Evolutionary conservation across 2,113 vertebrate genomes (phyloP).

Genomic region (Thamnophis sirtalis): DNA sequence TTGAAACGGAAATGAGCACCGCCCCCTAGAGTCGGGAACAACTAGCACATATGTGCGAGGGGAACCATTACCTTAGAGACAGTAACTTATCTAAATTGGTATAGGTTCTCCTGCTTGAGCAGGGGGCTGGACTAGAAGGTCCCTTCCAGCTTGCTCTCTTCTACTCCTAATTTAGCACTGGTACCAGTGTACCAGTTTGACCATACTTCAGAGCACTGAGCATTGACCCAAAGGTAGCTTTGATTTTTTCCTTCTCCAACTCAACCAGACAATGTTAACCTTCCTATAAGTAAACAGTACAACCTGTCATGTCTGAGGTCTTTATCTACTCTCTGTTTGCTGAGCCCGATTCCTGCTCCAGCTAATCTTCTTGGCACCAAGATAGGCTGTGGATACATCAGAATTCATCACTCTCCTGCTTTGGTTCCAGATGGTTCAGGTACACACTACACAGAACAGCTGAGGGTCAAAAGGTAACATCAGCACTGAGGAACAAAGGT

Average conservation of each 20-base stretch:
- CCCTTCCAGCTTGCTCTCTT: too few species aligned
- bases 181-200: background rate
- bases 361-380: background rate
- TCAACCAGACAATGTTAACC: background rate
- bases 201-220: background rate
- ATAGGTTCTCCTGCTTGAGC: too few species aligned
- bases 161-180: background rate
- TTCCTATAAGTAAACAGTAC: background rate
- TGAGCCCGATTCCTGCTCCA: background rate
- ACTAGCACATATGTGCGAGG: too few species aligned
- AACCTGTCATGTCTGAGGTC: background rate
- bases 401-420: background rate
- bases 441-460: background rate
- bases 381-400: background rate
- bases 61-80: too few species aligned
- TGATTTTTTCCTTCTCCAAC: background rate
- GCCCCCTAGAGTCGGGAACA: too few species aligned
- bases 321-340: constrained; percentile 24
- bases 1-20: too few species aligned
- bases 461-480: background rate
- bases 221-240: background rate
- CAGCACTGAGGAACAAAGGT: background rate
- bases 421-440: background rate
- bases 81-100: too few species aligned
- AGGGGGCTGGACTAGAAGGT: too few species aligned